Conservation (phyloP, 2,797 vertebrate genomes). For the Scarus forsteni region DNA sequence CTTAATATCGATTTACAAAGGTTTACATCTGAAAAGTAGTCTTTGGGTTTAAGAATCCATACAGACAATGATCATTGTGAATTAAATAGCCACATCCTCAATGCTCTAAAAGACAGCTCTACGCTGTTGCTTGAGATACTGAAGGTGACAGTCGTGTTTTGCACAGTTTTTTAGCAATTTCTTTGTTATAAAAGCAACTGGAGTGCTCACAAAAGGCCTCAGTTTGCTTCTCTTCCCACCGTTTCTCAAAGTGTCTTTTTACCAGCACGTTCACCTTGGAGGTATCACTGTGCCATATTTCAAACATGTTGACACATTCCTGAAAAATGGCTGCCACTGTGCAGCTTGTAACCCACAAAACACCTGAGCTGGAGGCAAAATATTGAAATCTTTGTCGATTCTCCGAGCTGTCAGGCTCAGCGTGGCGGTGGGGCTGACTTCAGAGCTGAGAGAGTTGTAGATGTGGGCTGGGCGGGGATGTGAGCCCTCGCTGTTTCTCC, state of each 20-base stretch:
- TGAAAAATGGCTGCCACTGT: slow-evolving; percentile 51
- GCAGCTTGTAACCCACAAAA: slow-evolving; percentile 60
- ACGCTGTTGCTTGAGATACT: slow-evolving; percentile 12
- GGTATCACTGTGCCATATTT: slow-evolving; percentile 42
- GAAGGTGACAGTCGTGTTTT: slow-evolving; percentile 29
- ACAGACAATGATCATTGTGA: background rate
- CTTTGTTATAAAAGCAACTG: slow-evolving; percentile 35
- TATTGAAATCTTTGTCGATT: slow-evolving; percentile 54
- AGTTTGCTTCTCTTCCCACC: slow-evolving; percentile 29
- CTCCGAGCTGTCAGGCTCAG: slow-evolving; percentile 45
- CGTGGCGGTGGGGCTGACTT: slow-evolving; percentile 38
- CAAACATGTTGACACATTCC: slow-evolving; percentile 48
- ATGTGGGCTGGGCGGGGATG: slow-evolving; percentile 22
- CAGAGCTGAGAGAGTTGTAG: slow-evolving; percentile 35
- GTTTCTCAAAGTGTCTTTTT: slow-evolving; percentile 32
- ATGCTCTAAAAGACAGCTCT: slow-evolving; percentile 3
- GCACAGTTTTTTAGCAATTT: slow-evolving; percentile 15
- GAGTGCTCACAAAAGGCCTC: slow-evolving; percentile 22
- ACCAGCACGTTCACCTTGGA: slow-evolving; percentile 20
- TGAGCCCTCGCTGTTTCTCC: slow-evolving; percentile 40
- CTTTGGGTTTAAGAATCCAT: background rate
- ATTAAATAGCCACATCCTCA: background rate
- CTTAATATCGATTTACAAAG: no score
- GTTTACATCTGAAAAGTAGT: no score
- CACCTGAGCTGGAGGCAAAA: slow-evolving; percentile 44